Base-by-base conservation (phyloP, 2,113 vertebrate genomes). In the Bettongia penicillata region DNA sequence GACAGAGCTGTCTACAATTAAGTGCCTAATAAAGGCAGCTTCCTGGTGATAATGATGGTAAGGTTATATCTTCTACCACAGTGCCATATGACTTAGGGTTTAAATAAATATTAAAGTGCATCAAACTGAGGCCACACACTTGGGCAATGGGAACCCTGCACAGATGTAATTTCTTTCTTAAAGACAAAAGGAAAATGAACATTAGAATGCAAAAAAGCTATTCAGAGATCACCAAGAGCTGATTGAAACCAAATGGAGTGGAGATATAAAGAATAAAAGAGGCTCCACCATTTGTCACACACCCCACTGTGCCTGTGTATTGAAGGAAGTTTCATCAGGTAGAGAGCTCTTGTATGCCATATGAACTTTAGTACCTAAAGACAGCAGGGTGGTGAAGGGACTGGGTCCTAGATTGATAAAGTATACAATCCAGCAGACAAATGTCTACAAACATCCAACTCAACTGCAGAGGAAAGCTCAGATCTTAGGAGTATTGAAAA, bases 311-410 rank as follows among this genome's bases (percentile, higher is more conserved):
- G 97, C 50, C 92, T 94, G 53, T 25, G 92, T 52, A 94, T 84
- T 89, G 91, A 90, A 97, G 53, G 84, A 96, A 95, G 93, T 93
- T 96, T 96, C 93, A 96, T 94, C 91, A 28, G 16, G 94, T 95
- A 96, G 97, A 96, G 48, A 96, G 52, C 92, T 94, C 94, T 97
- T 96, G 61, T 61, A 37, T 10, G 55, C 98, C 97, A 98, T 98
- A 98, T 97, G 98, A 68, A 96, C 91, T 97, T 53, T 91, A 57
- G 94, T 91, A 89, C 96, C 98, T 92, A 94, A 68, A 92, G 97
- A 97, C 96, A 96, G 96, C 96, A 97, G 97, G 96, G 91, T 93
- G 68, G n/a, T 22, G 2, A 43, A 84, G n/a, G 68, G 1, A 84
- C n/a, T 84, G 68, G 68, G 68, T 84, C 68, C 68, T 84, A 43